Base-by-base conservation (phyloP, 2,888 invertebrate genomes). In the Drosophila parthenogenetica region DNA sequence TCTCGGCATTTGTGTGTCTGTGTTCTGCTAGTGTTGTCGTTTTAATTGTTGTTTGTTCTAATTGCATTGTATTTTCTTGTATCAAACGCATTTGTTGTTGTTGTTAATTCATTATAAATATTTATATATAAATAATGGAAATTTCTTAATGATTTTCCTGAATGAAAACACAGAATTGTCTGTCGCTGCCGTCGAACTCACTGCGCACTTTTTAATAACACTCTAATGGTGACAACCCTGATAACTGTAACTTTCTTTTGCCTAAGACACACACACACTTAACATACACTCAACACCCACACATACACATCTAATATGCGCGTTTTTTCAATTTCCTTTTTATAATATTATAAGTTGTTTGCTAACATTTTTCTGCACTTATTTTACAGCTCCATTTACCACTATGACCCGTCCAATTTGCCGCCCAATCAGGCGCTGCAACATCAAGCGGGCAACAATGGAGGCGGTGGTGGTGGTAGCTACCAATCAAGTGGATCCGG, bases 351-450 rank as follows among this genome's bases (percentile, higher is more conserved):
- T n/a, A 22, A 35, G 7, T 22, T 22, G 14, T 11, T 29, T 11
- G 40, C 5, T 45, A 22, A 25, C 35, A 0, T 40, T 11, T 17
- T 29, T 48, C 8, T 16, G 5, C 5, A 22, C 11, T n/a, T 22
- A 13, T 29, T 72, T 90, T 91, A 49, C 90, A 92, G 92, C 84
- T 91, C 92, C 77, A 90, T 92, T 77, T 92, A 92, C 85, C 92
- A 92, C 87, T 92, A 91, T 82, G 92, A 92, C 89, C 92, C 92
- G 80, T 91, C 92, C 83, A 92, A 92, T 78, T 82, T 92, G 87
- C 92, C 92, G 71, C 91, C 92, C 69, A 90, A 89, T 79, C 92
- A 92, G 88, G 87, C 90, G 73, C 81, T 89, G 37, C 87, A 77
- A 40, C 81, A 70, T 61, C 81, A 70, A 45, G 50, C 58, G 49